These are phyloP conservation scores for Listrodromus nycthemerus DNA, from an alignment of 2,888 invertebrate genomes.

Conservation along the genomic window DNA sequence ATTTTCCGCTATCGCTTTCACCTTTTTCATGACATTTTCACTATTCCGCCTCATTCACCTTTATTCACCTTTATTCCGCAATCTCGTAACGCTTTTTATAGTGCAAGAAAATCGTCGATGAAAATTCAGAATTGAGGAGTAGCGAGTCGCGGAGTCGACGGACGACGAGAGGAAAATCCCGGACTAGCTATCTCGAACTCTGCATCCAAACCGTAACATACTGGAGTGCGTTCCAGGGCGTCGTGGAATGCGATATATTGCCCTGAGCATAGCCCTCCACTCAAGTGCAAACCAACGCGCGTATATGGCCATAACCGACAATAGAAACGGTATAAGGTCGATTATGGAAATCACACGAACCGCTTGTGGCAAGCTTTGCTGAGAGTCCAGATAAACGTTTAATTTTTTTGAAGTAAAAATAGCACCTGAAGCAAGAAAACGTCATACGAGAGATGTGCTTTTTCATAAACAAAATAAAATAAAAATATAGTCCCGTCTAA, in stretches of 20 bases:
- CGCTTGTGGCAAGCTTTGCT: not conserved
- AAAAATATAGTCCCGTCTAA: no score
- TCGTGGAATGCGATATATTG: constrained; percentile 48
- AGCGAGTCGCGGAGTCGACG: not conserved
- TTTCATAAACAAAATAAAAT: no score
- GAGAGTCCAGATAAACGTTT: constrained; percentile 8
- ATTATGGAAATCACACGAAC: not conserved
- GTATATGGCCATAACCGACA: not conserved
- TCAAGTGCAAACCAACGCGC: constrained; percentile 38
- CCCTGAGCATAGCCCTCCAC: constrained; percentile 26
- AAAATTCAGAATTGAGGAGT: constrained; percentile 2
- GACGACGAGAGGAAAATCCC: constrained; percentile 28
- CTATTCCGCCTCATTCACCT: constrained; percentile 16
- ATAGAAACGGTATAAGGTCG: constrained; percentile 7
- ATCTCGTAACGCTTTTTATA: constrained; percentile 18
- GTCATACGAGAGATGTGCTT: no score
- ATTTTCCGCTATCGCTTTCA: constrained; percentile 15
- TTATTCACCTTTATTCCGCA: constrained; percentile 15
- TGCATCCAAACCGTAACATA: constrained; percentile 50
- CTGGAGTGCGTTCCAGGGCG: constrained; percentile 41
- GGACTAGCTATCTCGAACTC: constrained; percentile 10
- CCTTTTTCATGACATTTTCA: constrained; percentile 6
- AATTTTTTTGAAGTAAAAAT: not conserved
- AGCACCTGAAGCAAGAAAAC: no score
- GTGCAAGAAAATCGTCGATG: constrained; percentile 42